Evolutionary conservation across 2,888 invertebrate genomes (phyloP).

Genomic region (Parnassius mnemosyne): DNA sequence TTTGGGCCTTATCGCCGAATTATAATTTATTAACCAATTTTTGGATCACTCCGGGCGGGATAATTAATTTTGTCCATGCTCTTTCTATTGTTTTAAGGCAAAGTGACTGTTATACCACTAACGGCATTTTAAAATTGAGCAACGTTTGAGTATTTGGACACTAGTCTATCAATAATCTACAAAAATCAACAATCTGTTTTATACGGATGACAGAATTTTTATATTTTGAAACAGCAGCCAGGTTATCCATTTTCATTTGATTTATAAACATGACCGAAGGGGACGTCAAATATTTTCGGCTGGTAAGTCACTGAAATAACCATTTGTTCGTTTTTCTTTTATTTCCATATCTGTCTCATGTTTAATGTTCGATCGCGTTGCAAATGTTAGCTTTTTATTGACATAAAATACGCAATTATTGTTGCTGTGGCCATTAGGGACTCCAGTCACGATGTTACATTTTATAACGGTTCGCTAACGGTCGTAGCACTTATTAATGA

Average conservation of each 20-base stretch:
- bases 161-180: constrained; percentile 3
- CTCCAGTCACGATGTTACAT: too few relatives aligned
- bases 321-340: not conserved
- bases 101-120: too few relatives aligned
- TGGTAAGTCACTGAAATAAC: not conserved
- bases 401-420: not conserved
- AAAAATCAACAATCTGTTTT: constrained; percentile 9
- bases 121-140: too few relatives aligned
- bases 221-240: not conserved
- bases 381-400: not conserved
- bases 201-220: constrained; percentile 7
- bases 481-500: too few relatives aligned
- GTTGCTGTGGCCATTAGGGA: too few relatives aligned
- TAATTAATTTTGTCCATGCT: too few relatives aligned
- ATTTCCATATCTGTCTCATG: not conserved
- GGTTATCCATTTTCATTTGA: constrained; percentile 13
- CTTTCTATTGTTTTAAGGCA: too few relatives aligned
- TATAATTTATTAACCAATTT: too few relatives aligned
- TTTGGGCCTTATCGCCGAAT: too few relatives aligned
- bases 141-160: too few relatives aligned
- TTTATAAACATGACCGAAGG: constrained; percentile 10
- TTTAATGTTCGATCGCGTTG: not conserved
- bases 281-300: constrained; percentile 1
- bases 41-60: too few relatives aligned
- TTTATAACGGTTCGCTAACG: too few relatives aligned